A percentile compares a stretch with the other conserved stretches of the same genome.
Conservation (phyloP, 2,113 vertebrate species). For the Pachyramphus minor region DNA sequence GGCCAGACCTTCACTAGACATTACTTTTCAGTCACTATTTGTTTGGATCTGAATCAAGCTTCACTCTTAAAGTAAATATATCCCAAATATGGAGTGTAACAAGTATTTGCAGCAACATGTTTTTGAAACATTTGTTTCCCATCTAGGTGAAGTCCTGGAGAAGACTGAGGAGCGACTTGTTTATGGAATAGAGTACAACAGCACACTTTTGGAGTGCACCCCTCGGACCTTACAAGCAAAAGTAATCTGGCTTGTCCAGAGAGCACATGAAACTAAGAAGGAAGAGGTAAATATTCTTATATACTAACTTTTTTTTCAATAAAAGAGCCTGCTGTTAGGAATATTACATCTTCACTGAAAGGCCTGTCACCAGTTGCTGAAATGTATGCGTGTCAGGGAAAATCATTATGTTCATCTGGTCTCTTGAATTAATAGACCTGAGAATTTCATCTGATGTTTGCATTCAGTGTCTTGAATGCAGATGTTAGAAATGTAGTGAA, state of each 20-base stretch:
- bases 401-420: background rate
- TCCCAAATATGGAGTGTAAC: background rate
- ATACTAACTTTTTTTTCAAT: background rate
- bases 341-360: background rate
- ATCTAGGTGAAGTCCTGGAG: conserved; percentile 70
- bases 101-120: background rate
- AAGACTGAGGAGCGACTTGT: conserved; percentile 79
- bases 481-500: background rate
- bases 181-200: conserved; percentile 91
- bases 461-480: background rate
- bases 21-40: background rate
- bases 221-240: conserved; percentile 91
- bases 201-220: conserved; percentile 90
- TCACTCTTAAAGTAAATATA: background rate
- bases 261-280: conserved; percentile 74
- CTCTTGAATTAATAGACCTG: background rate
- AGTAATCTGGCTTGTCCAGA: conserved; percentile 89
- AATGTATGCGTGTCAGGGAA: background rate
- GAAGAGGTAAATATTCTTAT: conserved; percentile 79
- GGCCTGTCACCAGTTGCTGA: background rate
- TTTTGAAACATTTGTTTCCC: background rate
- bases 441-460: background rate
- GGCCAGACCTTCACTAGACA: background rate
- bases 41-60: background rate
- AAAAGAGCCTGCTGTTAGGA: background rate